Evolutionary conservation across 2,888 invertebrate species (phyloP).

Genomic region (Agrypnus murinus): DNA sequence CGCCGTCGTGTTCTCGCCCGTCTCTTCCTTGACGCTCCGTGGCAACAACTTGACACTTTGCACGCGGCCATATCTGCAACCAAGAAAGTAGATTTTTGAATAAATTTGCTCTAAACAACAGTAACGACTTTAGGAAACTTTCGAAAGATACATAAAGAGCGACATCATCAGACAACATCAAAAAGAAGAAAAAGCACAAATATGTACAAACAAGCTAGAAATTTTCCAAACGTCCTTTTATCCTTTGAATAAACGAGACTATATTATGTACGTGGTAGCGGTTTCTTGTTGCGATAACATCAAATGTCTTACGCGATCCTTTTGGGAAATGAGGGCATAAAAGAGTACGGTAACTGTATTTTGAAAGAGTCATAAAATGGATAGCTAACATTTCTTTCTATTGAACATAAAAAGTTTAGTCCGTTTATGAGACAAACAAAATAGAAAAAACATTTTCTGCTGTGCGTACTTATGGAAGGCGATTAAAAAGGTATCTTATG

Average conservation of each 20-base stretch:
- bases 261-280: constrained; percentile 23
- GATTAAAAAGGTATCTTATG: too few species aligned
- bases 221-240: too few species aligned
- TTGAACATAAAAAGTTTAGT: constrained; percentile 37
- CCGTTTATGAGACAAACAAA: constrained; percentile 20
- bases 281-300: constrained; percentile 23
- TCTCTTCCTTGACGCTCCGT: constrained; percentile 72
- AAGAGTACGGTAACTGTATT: constrained; percentile 44
- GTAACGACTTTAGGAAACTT: too few species aligned
- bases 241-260: neutral
- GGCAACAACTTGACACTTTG: constrained; percentile 96
- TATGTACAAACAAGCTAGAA: too few species aligned
- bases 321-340: constrained; percentile 42
- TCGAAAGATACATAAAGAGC: too few species aligned
- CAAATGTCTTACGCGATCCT: constrained; percentile 35
- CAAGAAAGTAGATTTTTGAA: too few species aligned
- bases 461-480: too few species aligned
- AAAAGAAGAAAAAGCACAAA: too few species aligned
- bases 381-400: constrained; percentile 40
- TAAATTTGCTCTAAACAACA: too few species aligned
- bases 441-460: neutral
- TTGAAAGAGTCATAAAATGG: constrained; percentile 37
- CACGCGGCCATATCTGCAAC: constrained; percentile 95
- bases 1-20: constrained; percentile 81
- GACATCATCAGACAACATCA: too few species aligned